Evolutionary conservation across 37 sponge, comb jelly and placozoan genomes (phyloP), one percentile per base, ranked within the genome.

Genomic region (Ianthella basta): DNA sequence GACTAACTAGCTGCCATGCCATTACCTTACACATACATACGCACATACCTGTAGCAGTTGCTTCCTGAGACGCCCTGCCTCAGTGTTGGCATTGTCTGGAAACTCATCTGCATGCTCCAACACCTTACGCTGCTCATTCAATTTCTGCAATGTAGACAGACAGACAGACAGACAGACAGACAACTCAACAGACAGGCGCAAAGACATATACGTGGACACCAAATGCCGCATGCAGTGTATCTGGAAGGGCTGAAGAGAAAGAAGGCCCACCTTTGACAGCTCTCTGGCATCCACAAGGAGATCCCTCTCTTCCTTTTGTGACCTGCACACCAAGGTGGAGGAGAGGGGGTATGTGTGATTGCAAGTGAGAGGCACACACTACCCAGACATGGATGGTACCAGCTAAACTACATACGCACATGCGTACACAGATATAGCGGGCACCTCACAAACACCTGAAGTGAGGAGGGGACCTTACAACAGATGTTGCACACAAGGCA

Each of bases 81-180:
- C 89, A 41, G 91, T 72, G 36, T 36, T 85, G 27, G 85, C 84
- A 16, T 86, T 83, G 41, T 91, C 95, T 15, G 95, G 95, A 30
- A 94, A 94, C 4, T 80, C 69, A n/a, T 32, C 90, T 2, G 80
- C 87, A 25, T 56, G 81, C 34, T 91, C 92, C 30, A 94, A 60
- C n/a, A 89, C 75, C 36, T 44, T 68, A 55, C 70, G 75, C 80
- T 91, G 93, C 59, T 85, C 65, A 81, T 81, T 60, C n/a, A 81
- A 30, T 24, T n/a, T 80, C 80, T 80, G 50, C 77, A 73, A 61
- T 27, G 14, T 5, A 70, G 36, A 70, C 44, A 75, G 18, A 41
- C 78, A 50, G 16, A 75, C 54, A 50, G 1, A 41, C 44, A 44
- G 37, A 75, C 78, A 75, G 5, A 21, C 35, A 70, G 4, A 19